Percentiles rank a stretch among this genome's conserved stretches.
These are phyloP conservation scores for Watersipora subatra DNA, from an alignment of 1,140 invertebrate genomes.

Conservation along the genomic window DNA sequence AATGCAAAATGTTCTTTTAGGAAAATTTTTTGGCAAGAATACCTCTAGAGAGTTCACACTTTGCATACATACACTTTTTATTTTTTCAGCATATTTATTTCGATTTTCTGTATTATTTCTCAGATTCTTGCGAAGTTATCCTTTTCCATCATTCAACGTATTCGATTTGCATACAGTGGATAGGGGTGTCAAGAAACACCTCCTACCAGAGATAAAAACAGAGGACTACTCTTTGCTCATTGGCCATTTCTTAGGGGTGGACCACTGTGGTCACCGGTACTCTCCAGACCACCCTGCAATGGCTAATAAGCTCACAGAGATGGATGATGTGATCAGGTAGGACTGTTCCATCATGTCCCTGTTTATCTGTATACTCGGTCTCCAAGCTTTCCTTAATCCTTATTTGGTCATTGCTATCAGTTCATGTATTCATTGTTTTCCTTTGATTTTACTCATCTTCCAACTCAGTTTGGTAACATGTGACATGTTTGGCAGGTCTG, in stretches of 20 bases:
- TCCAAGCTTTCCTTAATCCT: background rate
- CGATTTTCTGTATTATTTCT: no score
- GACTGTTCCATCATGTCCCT: constrained; percentile 12
- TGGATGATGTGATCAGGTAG: constrained; percentile 66
- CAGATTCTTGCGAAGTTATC: constrained; percentile 61
- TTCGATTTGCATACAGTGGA: constrained; percentile 94
- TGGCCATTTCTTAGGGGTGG: constrained; percentile 85
- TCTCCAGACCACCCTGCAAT: constrained; percentile 84
- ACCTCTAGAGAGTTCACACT: no score
- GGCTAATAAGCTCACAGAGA: constrained; percentile 73
- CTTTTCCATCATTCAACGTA: constrained; percentile 87
- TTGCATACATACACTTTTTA: no score
- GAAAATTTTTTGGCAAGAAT: no score
- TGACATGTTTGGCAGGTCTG: constrained; percentile 48
- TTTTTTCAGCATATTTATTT: no score
- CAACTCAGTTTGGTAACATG: no score
- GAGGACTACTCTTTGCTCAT: constrained; percentile 70
- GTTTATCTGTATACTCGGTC: background rate
- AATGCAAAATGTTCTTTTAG: no score
- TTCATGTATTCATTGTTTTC: constrained; percentile 6
- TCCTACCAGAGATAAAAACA: constrained; percentile 54
- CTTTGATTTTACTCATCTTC: no score
- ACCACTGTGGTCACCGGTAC: constrained; percentile 87
- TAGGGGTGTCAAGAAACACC: constrained; percentile 50
- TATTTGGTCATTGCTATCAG: no score